These are phyloP conservation scores for Morone saxatilis DNA, from an alignment of 2,113 vertebrate genomes.

Conservation along the genomic window DNA sequence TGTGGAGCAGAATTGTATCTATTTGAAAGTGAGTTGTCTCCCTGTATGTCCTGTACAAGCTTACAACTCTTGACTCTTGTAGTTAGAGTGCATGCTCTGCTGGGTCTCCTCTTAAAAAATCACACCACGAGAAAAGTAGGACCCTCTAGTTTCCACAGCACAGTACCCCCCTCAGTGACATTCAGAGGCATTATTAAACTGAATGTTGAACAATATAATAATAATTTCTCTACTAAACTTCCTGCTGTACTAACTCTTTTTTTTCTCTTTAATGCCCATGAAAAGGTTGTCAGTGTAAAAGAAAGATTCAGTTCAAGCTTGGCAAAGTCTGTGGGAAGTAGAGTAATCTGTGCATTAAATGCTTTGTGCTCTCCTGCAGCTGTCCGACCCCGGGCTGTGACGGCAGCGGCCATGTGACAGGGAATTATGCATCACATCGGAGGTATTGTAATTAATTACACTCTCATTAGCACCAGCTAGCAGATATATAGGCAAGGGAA, in stretches of 20 bases:
- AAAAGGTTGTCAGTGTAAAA: conserved; percentile 57
- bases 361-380: conserved; percentile 79
- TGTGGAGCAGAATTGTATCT: conserved; percentile 82
- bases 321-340: conserved; percentile 56
- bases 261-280: conserved; percentile 49
- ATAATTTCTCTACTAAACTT: conserved; percentile 81
- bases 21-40: conserved; percentile 83
- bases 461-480: conserved; percentile 66
- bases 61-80: conserved; percentile 79
- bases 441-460: conserved; percentile 83
- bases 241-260: conserved; percentile 83
- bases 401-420: conserved; percentile 89
- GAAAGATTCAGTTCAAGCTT: conserved; percentile 59
- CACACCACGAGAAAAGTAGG: conserved; percentile 59
- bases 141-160: conserved; percentile 70
- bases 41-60: conserved; percentile 75
- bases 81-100: conserved; percentile 84
- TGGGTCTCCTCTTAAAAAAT: conserved; percentile 65
- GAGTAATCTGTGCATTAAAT: conserved; percentile 72
- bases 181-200: conserved; percentile 42
- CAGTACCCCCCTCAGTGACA: conserved; percentile 50
- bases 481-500: conserved; percentile 54
- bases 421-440: conserved; percentile 89
- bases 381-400: conserved; percentile 90
- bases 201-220: conserved; percentile 41